Base-by-base conservation (phyloP, 1,140 invertebrate species). In the Gryllus bimaculatus region DNA sequence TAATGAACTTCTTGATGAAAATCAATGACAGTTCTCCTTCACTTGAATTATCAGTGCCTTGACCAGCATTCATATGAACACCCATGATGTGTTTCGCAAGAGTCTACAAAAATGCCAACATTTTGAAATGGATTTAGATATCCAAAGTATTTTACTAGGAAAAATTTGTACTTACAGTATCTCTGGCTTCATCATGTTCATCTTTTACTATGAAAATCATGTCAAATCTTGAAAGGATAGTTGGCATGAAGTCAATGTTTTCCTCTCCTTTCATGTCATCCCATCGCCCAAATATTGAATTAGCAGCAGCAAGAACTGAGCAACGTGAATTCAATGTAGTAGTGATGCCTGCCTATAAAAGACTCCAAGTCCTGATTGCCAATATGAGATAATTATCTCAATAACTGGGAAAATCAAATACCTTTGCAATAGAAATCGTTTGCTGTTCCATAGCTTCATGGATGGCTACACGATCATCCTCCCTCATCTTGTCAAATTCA, bases 391-490 rank as follows among this genome's bases (percentile, higher is more conserved):
- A 39, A 39, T 5, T 2, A 39, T 39, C 26, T 39, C 26, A 39
- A 39, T n/a, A 39, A 39, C 26, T 39, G 26, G 26, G 26, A 39
- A 39, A 39, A 39, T 2, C 26, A 79, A 15, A 78, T 85, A 93
- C 94, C 89, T 99, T 99, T 4, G 98, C 98, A 84, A 99, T 99
- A 7, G 98, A 99, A 82, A 99, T 99, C 0, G 98, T 99, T 86
- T 99, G 98, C 84, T 99, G 98, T 86, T 99, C 98, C 98, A 99
- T 99, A 49, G 98, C 98, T 88, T 99, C 98, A 84, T 99, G 98
- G 85, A 99, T 99, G 21, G 98, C 98, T 6, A 99, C 98, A 82
- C 98, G 89, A 86, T 99, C 98, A 85, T 99, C 98, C 87, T 99
- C 98, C 81, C 96, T 91, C 98, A 99, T 99, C 88, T 99, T 99